phyloP scores from a whole-genome alignment of 2,113 vertebrate species.

The Poeciliopsis turrubarensis region DNA sequence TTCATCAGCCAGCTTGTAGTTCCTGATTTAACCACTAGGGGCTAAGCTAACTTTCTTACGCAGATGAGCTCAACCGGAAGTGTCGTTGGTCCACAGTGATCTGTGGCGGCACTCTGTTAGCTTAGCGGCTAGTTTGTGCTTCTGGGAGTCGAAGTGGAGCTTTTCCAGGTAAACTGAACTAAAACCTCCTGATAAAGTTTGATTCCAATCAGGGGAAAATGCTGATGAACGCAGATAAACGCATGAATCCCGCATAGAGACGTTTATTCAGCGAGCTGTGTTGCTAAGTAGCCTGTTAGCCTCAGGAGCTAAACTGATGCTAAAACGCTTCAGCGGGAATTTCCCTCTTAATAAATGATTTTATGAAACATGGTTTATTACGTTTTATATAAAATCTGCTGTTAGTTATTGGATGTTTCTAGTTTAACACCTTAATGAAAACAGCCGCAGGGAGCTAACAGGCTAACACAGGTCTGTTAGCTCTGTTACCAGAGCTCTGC shows the following conservation, averaged over 20 bases:
- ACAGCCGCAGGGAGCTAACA: neutral
- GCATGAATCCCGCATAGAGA: neutral
- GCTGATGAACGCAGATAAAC: neutral
- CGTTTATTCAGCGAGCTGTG: neutral
- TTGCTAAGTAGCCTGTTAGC: slow-evolving; percentile 29
- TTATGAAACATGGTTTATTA: neutral
- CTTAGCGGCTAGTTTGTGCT: neutral
- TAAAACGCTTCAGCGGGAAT: neutral
- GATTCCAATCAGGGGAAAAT: neutral
- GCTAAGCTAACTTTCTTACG: too few relatives aligned
- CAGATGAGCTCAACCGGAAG: slow-evolving; percentile 4
- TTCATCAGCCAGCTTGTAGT: too few relatives aligned
- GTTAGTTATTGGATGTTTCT: neutral
- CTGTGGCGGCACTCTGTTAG: slow-evolving; percentile 11
- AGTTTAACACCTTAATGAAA: neutral
- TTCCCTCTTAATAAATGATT: neutral
- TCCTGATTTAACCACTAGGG: neutral
- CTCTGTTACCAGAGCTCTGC: too few relatives aligned
- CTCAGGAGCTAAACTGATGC: neutral
- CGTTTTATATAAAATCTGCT: neutral
- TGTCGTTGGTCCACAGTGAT: neutral
- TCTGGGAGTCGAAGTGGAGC: neutral
- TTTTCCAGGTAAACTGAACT: slow-evolving; percentile 16
- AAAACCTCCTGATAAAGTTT: neutral
- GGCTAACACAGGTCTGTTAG: too few relatives aligned